Base-by-base conservation (phyloP, 2,888 invertebrate species). In the Tipula lateralis region DNA sequence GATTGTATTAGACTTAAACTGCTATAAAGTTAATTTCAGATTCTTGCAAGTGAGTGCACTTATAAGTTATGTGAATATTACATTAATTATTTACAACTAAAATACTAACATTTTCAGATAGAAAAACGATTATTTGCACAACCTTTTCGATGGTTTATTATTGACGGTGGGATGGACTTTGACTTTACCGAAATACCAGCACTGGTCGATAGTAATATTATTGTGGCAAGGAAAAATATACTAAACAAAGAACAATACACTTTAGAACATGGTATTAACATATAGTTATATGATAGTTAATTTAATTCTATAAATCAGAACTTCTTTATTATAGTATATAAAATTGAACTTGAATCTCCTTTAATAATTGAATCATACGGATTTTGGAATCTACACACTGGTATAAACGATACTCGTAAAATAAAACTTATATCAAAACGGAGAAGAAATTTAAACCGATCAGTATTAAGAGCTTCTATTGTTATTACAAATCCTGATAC, bases 401-500 rank as follows among this genome's bases (percentile, higher is more conserved):
- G 83, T 13, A 13, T 83, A 29, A 83, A 24, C 3, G 86, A 87
- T 81, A 85, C 84, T 16, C 66, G 86, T 30, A 83, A 29, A 16
- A 81, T n/a, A 16, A 82, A 29, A 5, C 83, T 85, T 12, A 85
- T 83, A 1, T 84, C 86, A n/a, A 85, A 44, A 6, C 88, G 92
- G 85, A 89, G 93, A 86, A 88, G 89, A 24, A 88, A 93, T 88
- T 89, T 93, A 34, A 87, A 89, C 36, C 89, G 91, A 82, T 89
- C 89, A 44, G 88, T 89, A 86, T 89, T 94, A 29, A 91, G 91
- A 82, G 91, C 92, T 32, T 92, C 92, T 85, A 91, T 92, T 85
- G 93, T 94, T 6, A 88, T 93, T 0, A 93, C 93, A 2, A 91
- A 93, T 86, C 92, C 92, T 86, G 91, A 93, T 86, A 92, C 92